Percentiles rank a stretch among this genome's conserved stretches.
Conservation (phyloP, 2,888 invertebrate genomes). For the Acronicta alni region DNA sequence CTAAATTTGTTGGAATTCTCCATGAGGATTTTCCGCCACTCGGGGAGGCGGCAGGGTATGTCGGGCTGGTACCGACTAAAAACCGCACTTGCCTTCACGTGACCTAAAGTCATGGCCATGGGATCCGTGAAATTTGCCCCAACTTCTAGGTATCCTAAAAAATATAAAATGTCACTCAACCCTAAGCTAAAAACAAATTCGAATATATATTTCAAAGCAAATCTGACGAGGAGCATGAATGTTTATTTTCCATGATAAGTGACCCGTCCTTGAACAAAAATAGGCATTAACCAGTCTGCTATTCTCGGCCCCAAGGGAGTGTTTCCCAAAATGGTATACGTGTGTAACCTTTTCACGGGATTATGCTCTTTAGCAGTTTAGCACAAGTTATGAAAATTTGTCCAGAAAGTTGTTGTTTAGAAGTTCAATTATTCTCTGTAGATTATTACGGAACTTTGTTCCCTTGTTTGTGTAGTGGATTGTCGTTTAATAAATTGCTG, state of each 20-base stretch:
- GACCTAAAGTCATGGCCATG: too few species aligned
- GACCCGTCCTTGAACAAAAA: slow-evolving; percentile 40
- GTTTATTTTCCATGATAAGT: slow-evolving; percentile 32
- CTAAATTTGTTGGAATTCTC: too few species aligned
- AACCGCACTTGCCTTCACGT: too few species aligned
- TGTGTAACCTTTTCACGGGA: slow-evolving; percentile 52
- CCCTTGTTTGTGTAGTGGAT: slow-evolving; percentile 32
- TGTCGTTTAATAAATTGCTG: slow-evolving; percentile 43
- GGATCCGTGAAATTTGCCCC: too few species aligned
- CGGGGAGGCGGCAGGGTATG: too few species aligned
- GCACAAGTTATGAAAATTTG: slow-evolving; percentile 46
- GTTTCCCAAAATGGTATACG: slow-evolving; percentile 54
- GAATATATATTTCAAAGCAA: slow-evolving; percentile 9
- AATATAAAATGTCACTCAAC: neutral
- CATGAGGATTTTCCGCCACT: too few species aligned
- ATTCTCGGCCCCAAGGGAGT: slow-evolving; percentile 45
- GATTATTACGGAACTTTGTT: slow-evolving; percentile 47
- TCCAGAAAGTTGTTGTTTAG: slow-evolving; percentile 33
- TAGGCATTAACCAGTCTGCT: slow-evolving; percentile 41
- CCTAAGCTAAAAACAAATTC: neutral
- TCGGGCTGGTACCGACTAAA: too few species aligned
- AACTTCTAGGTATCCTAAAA: too few species aligned
- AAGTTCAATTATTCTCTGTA: slow-evolving; percentile 44
- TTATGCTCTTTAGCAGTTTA: slow-evolving; percentile 39
- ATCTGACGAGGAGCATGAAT: slow-evolving; percentile 19